These are phyloP conservation scores for Ichneumoninae sp. DNA, from an alignment of 2,888 invertebrate species.

Conservation along the genomic window DNA sequence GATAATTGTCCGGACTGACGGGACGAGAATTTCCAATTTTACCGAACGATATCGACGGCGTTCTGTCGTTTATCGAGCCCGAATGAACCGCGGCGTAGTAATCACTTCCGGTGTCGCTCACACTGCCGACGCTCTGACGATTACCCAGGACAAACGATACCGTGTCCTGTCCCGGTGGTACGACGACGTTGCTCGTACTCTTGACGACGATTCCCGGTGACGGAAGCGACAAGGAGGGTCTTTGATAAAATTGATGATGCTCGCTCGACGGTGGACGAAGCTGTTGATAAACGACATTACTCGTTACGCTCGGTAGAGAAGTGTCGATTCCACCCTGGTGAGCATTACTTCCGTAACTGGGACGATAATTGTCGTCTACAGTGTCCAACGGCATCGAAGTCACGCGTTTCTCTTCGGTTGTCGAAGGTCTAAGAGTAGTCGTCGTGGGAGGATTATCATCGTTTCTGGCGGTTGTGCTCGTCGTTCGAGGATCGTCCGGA, in stretches of 20 bases:
- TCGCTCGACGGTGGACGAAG: slow-evolving; percentile 65
- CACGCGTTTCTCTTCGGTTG: slow-evolving; percentile 65
- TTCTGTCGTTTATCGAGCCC: slow-evolving; percentile 61
- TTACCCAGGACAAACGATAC: slow-evolving; percentile 88
- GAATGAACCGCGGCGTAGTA: slow-evolving; percentile 52
- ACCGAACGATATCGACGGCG: slow-evolving; percentile 68
- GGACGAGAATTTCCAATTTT: slow-evolving; percentile 59
- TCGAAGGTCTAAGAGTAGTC: slow-evolving; percentile 1
- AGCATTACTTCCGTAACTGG: slow-evolving; percentile 71
- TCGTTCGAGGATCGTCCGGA: slow-evolving; percentile 31
- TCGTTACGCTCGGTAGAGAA: slow-evolving; percentile 57
- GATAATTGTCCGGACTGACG: slow-evolving; percentile 36
- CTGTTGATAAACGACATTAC: slow-evolving; percentile 68
- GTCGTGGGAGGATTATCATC: slow-evolving; percentile 2
- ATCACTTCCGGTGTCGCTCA: slow-evolving; percentile 53
- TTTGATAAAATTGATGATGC: slow-evolving; percentile 52
- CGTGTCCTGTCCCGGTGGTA: slow-evolving; percentile 88
- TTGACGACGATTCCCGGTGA: slow-evolving; percentile 78
- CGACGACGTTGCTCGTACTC: slow-evolving; percentile 88
- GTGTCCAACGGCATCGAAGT: slow-evolving; percentile 78
- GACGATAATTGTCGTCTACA: slow-evolving; percentile 31
- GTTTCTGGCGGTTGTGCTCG: slow-evolving; percentile 7
- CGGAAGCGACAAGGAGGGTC: slow-evolving; percentile 43
- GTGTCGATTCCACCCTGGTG: slow-evolving; percentile 59
- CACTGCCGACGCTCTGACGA: slow-evolving; percentile 85